These are phyloP conservation scores for Eupithecia centaureata DNA, from an alignment of 2,888 invertebrate genomes.

Conservation along the genomic window DNA sequence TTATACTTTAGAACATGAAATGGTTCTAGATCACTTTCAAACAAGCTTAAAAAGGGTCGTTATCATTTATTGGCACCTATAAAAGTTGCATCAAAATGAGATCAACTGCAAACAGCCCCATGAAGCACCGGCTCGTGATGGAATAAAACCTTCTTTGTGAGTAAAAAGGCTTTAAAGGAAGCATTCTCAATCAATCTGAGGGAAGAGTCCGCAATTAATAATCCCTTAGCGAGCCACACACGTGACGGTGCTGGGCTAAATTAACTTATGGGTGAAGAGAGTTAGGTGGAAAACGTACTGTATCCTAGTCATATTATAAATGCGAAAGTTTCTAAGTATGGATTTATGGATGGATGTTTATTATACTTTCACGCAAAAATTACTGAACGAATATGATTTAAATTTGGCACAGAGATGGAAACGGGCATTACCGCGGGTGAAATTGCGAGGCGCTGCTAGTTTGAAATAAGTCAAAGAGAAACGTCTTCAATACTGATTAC, in stretches of 20 bases:
- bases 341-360: neutral
- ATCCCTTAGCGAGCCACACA: conserved; percentile 41
- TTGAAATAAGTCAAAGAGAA: too few species aligned
- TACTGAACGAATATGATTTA: too few species aligned
- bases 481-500: too few species aligned
- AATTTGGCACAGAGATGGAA: too few species aligned
- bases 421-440: too few species aligned
- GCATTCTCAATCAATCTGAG: conserved; percentile 38
- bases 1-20: neutral
- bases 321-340: neutral
- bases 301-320: neutral
- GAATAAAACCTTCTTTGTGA: conserved; percentile 24
- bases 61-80: neutral
- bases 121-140: conserved; percentile 16
- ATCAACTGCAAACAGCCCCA: conserved; percentile 1
- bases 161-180: conserved; percentile 23
- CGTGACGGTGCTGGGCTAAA: conserved; percentile 27
- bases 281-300: neutral
- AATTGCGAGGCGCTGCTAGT: too few species aligned
- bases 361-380: too few species aligned
- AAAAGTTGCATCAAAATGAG: conserved; percentile 7
- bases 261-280: conserved; percentile 18
- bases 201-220: conserved; percentile 42
- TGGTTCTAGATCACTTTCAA: neutral
- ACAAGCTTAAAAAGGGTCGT: neutral